These are phyloP conservation scores for Drosophila triauraria DNA, from an alignment of 1,140 invertebrate genomes.

Conservation along the genomic window DNA sequence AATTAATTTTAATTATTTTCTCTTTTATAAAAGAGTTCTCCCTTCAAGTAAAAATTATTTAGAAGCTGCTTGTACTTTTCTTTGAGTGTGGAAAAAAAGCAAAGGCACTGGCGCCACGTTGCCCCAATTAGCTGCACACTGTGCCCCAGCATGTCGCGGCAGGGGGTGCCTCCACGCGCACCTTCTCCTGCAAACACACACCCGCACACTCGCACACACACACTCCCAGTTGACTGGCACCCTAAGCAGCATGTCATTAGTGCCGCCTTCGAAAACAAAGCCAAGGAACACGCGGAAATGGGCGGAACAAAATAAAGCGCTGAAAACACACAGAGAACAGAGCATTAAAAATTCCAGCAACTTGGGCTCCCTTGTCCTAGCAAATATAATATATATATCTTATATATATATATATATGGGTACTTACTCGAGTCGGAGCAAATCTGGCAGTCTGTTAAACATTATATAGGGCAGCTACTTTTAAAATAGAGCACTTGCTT, in stretches of 20 bases:
- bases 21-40: too few relatives aligned
- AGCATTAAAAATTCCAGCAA: slow-evolving; percentile 29
- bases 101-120: slow-evolving; percentile 59
- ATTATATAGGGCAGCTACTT: slow-evolving; percentile 5
- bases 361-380: slow-evolving; percentile 19
- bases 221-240: slow-evolving; percentile 28
- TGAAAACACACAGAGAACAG: neutral
- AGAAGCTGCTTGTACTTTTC: neutral
- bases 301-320: slow-evolving; percentile 18
- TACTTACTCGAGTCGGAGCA: slow-evolving; percentile 12
- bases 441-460: slow-evolving; percentile 9
- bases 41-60: too few relatives aligned
- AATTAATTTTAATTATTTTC: too few relatives aligned
- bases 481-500: neutral
- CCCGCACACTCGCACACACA: neutral
- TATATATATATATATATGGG: neutral
- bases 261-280: slow-evolving; percentile 44
- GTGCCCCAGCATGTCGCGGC: slow-evolving; percentile 40
- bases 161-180: neutral
- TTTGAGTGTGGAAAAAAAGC: neutral
- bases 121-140: slow-evolving; percentile 71
- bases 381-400: slow-evolving; percentile 12
- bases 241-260: slow-evolving; percentile 62
- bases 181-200: neutral
- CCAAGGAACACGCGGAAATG: slow-evolving; percentile 25